Evolutionary conservation across 2,797 vertebrate species (phyloP), one percentile per base, ranked within the genome.

Genomic region (Aulostomus chinensis): DNA sequence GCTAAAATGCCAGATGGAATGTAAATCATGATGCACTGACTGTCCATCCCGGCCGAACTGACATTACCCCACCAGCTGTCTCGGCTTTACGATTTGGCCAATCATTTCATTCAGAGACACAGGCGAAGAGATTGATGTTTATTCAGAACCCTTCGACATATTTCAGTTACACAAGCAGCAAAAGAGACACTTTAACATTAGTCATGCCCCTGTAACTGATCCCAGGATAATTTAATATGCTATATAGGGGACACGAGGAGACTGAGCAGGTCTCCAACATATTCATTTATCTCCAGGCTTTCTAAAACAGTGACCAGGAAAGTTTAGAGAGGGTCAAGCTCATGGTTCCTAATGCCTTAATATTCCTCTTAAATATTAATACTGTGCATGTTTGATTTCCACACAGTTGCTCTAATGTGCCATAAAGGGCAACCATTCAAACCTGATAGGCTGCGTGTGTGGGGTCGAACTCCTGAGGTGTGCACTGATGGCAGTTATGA

Each of bases 1-100:
- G 84, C 80, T 80, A 69, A 89, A 90, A 92, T 90, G 87, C 87
- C 89, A 92, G 83, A 89, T 41, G 80, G 69, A 56, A 80, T 81
- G 88, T 91, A 92, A 92, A 91, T 91, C 89, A 89, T 20, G 73
- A 74, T 56, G 75, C 67, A 64, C 70, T 57, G 88, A 83, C 87
- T 85, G 84, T 88, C 85, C 81, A 59, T 86, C 74, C 73, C 58
- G 58, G 76, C 55, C 68, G 28, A 59, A 70, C 81, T 87, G 90
- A 91, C 87, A 87, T 83, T 81, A 83, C 85, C 83, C 85, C 82
- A 77, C 73, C 78, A 85, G 81, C 84, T 81, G 85, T 87, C 89
- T 90, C 83, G 66, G 72, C 81, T 83, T 73, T 76, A 77, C 52
- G 74, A 86, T 85, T 79, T 60, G 77, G 81, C 85, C 88, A 77